Base-by-base conservation (phyloP, 2,797 vertebrate genomes). In the Pangasius sanitwongsei region DNA sequence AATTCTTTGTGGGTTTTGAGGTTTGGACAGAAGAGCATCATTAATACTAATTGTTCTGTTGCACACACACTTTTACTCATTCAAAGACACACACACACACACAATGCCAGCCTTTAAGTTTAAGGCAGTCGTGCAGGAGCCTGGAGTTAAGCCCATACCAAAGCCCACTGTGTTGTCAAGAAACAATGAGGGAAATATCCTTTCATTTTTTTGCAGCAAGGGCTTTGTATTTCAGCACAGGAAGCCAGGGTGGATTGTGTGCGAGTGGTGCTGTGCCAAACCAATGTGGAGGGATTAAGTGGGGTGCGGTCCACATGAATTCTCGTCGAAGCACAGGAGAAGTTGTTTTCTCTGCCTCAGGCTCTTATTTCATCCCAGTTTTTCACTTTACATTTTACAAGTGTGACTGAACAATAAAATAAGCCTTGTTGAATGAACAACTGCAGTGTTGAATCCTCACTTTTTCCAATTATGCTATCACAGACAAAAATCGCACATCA, bases 1-100 rank as follows among this genome's bases (percentile, higher is more conserved):
- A 94, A 94, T 94, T 94, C 93, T 94, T 95, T 95, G 93, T 94
- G 95, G 90, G 94, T 94, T 93, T 74, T 87, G 61, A 91, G 91
- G 87, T 88, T 93, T 95, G 93, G 94, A 88, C 65, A 93, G 88
- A 92, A 90, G 89, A 87, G 93, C 92, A 87, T 95, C 93, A 89
- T 88, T 93, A 88, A 94, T 74, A 90, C 86, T 91, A 92, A 91
- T 89, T 34, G 87, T 63, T 25, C 57, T 63, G 31, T 55, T 57
- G 28, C 78, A 44, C 50, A 28, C 65, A 50, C 84, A 48, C 48
- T 31, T 34, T 37, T 9, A 77, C 57, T 31, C 83, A 44, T n/a
- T 41, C 69, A 41, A 72, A 87, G 20, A 53, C 74, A 65, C 25
- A 83, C 83, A 50, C 55, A 63, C 72, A 44, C 86, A 87, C n/a